Evolutionary conservation across 2,888 invertebrate species (phyloP), one percentile per base, ranked within the genome.

Genomic region (Amphipyra tragopoginis): DNA sequence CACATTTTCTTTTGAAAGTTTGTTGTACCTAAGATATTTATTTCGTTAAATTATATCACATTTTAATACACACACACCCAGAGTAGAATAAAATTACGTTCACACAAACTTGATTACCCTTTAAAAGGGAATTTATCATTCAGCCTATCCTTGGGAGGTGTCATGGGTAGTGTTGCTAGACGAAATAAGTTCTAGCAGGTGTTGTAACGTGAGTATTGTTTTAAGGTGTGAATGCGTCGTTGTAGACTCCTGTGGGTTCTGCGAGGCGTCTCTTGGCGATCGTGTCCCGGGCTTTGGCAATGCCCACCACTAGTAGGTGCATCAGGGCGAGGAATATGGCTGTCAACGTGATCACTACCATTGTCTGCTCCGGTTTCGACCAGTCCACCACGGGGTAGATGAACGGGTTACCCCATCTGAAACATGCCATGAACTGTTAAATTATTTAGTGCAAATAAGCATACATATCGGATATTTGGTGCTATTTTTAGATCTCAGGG

Each of bases 321-420:
- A 97, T 94, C 55, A 96, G 84, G 2, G 96, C 95, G 10, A 97
- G 94, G 87, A 97, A 97, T 29, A 96, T 85, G 8, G 96, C 95
- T 8, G 97, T 97, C 40, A 96, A 95, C 0, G 96, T 90, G 72
- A 97, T 96, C 63, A 97, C 96, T 15, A 96, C 92, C 65, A 96
- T 87, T 4, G 97, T 96, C 75, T 94, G 93, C 49, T 95, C 93
- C 0, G 97, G 97, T 80, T 96, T 96, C 47, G 96, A 94, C 98
- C 98, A 98, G 92, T 98, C 96, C 75, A 98, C 94, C 69, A 97
- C 96, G 36, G 96, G 96, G 89, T 98, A 98, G 81, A 98, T 97
- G 86, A 96, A 97, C 44, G 95, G 93, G 74, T 96, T 92, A 57
- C 97, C 97, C 88, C 96, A 95, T 73, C 97, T 97, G 89, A 48